These are phyloP conservation scores for Zaprionus africanus DNA, from an alignment of 1,140 invertebrate species.

Conservation along the genomic window DNA sequence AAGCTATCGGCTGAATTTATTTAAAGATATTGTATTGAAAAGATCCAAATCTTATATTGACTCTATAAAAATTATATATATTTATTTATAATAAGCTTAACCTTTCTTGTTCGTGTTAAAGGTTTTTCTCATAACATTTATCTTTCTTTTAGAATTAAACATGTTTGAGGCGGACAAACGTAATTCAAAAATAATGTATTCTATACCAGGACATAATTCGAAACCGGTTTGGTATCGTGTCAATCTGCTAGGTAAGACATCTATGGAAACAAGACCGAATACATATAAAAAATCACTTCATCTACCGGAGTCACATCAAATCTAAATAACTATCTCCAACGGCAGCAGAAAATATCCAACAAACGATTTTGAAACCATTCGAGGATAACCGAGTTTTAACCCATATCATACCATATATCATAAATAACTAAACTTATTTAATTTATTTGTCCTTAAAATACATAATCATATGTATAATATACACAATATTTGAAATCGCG, in stretches of 20 bases:
- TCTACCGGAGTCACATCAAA: background rate
- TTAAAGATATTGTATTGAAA: too few species aligned
- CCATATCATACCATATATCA: background rate
- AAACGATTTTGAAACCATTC: background rate
- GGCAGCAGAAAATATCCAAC: background rate
- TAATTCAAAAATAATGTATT: constrained; percentile 6
- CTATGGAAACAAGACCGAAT: background rate
- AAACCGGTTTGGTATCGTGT: background rate
- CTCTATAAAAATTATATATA: background rate
- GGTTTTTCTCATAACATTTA: background rate
- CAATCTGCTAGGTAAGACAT: background rate
- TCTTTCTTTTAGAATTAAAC: background rate
- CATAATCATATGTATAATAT: background rate
- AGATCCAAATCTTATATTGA: too few species aligned
- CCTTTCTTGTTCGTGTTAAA: background rate
- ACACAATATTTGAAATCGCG: background rate
- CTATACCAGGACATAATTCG: background rate
- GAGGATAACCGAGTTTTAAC: background rate
- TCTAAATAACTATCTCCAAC: background rate
- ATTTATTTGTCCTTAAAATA: background rate
- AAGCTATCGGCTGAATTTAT: background rate
- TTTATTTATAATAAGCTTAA: background rate
- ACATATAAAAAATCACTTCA: background rate
- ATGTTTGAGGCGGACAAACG: background rate
- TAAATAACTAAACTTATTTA: background rate